Conservation (phyloP, 2,888 invertebrate genomes). For the Andrena flavipes region DNA sequence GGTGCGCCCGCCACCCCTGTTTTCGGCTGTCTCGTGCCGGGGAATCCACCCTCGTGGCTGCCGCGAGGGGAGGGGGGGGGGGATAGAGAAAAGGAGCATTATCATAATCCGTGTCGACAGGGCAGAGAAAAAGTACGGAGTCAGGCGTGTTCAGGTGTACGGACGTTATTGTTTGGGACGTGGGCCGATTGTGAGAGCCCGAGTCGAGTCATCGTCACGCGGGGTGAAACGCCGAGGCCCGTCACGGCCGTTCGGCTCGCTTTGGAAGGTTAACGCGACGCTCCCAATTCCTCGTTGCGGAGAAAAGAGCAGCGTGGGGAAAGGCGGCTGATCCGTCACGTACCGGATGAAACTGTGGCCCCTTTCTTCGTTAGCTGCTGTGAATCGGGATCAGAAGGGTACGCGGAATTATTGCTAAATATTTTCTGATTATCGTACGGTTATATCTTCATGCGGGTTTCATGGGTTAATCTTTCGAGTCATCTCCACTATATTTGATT, state of each 20-base stretch:
- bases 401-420: no score
- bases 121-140: slow-evolving; percentile 50
- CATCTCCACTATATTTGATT: no score
- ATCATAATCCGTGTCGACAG: slow-evolving; percentile 78
- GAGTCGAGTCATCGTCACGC: slow-evolving; percentile 34
- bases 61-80: slow-evolving; percentile 53
- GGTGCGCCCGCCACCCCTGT: slow-evolving; percentile 65
- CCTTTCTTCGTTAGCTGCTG: not conserved
- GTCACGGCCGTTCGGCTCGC: slow-evolving; percentile 51
- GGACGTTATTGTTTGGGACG: slow-evolving; percentile 43
- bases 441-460: no score
- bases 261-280: slow-evolving; percentile 40
- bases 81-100: slow-evolving; percentile 68
- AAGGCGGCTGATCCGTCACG: slow-evolving; percentile 28
- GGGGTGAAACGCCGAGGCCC: slow-evolving; percentile 18
- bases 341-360: not conserved
- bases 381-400: not conserved
- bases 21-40: slow-evolving; percentile 75
- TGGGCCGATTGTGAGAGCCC: slow-evolving; percentile 22
- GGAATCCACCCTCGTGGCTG: slow-evolving; percentile 63
- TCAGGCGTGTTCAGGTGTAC: slow-evolving; percentile 64
- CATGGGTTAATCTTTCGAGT: no score
- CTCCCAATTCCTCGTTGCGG: slow-evolving; percentile 45
- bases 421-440: no score
- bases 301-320: slow-evolving; percentile 19